Conservation (phyloP, 2,113 vertebrate genomes). For the Catharus bicknelli region DNA sequence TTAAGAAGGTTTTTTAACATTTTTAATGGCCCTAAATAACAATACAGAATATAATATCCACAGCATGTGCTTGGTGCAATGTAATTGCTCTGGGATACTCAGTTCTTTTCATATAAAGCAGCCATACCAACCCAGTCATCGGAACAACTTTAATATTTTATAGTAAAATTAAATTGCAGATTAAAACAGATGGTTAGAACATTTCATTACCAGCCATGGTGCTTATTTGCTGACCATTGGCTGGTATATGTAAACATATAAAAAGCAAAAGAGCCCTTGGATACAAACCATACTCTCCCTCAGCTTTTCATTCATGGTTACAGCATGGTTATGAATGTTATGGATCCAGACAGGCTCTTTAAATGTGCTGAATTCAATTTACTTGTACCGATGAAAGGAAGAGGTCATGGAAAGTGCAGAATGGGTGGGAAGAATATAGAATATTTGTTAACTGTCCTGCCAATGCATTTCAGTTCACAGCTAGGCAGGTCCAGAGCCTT, state of each 20-base stretch:
- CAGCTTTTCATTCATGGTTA: conserved; percentile 56
- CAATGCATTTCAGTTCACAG: background rate
- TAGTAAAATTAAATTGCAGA: conserved; percentile 47
- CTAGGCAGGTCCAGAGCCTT: background rate
- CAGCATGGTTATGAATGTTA: conserved; percentile 52
- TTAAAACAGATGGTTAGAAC: conserved; percentile 57
- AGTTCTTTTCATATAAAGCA: conserved; percentile 31
- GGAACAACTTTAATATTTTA: conserved; percentile 57
- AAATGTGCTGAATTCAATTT: conserved; percentile 64
- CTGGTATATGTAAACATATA: conserved; percentile 62
- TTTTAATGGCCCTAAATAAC: conserved; percentile 37
- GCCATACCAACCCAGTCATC: background rate
- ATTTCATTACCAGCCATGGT: conserved; percentile 34
- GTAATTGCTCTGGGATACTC: conserved; percentile 55
- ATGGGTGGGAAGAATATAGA: background rate
- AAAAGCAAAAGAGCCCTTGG: conserved; percentile 58
- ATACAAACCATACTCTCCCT: conserved; percentile 34
- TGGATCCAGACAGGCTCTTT: conserved; percentile 61
- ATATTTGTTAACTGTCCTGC: background rate
- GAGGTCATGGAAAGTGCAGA: conserved; percentile 49
- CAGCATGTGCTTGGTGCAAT: conserved; percentile 14
- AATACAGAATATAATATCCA: conserved; percentile 23
- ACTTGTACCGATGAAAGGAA: background rate
- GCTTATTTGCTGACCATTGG: conserved; percentile 64
- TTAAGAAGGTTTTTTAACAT: conserved; percentile 3